Evolutionary conservation across 2,113 vertebrate genomes (phyloP).

Genomic region (Rhombomys opimus): DNA sequence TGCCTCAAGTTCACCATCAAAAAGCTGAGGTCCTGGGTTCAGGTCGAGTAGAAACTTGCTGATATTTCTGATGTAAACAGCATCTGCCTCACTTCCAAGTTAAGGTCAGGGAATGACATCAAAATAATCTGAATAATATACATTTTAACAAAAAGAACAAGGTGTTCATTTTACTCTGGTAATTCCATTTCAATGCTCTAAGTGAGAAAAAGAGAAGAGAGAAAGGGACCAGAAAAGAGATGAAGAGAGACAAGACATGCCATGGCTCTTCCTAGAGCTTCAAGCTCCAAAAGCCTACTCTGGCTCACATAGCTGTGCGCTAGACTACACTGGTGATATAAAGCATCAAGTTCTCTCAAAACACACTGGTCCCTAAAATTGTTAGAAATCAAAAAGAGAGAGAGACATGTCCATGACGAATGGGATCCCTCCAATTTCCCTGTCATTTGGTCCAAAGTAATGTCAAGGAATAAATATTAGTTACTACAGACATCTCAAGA

Average conservation of each 20-base stretch:
- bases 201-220: not conserved
- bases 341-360: slow-evolving; percentile 9
- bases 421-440: not conserved
- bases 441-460: slow-evolving; percentile 32
- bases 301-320: not conserved
- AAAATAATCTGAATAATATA: not conserved
- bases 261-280: not conserved
- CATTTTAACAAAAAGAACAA: not conserved
- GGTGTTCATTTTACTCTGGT: not conserved
- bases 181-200: slow-evolving; percentile 23
- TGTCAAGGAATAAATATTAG: not conserved
- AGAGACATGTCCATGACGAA: not conserved
- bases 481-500: not conserved
- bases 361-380: slow-evolving; percentile 22
- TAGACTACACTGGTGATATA: not conserved
- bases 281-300: not conserved
- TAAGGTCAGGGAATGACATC: not conserved
- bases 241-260: not conserved
- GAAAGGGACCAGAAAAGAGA: not conserved
- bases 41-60: not conserved
- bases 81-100: not conserved
- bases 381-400: not conserved
- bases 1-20: not conserved
- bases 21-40: not conserved
- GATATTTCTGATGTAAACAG: not conserved